Conservation (phyloP, 2,797 vertebrate genomes). For the Rhinatrema bivittatum region DNA sequence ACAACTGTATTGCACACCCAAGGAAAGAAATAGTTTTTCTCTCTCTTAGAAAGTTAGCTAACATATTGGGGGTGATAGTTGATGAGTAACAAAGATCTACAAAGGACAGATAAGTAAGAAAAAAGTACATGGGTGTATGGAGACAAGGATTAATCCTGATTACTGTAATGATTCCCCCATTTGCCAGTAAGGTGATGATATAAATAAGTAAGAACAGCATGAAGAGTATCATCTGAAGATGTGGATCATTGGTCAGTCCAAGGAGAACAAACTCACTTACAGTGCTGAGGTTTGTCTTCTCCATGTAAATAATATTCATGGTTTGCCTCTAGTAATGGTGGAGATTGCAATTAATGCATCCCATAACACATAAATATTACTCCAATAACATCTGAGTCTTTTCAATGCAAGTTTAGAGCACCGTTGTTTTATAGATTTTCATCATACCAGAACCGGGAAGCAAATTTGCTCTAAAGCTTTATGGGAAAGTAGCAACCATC, state of each 20-base stretch:
- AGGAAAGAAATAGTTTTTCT: neutral
- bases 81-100: constrained; percentile 27
- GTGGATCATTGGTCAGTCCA: constrained; percentile 18
- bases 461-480: too few relatives aligned
- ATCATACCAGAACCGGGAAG: too few relatives aligned
- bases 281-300: constrained; percentile 19
- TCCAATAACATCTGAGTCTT: too few relatives aligned
- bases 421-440: too few relatives aligned
- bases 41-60: constrained; percentile 11
- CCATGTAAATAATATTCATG: too few relatives aligned
- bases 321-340: too few relatives aligned
- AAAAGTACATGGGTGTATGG: constrained; percentile 30
- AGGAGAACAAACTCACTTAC: constrained; percentile 21
- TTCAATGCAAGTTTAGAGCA: too few relatives aligned
- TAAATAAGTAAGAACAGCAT: constrained; percentile 18
- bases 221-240: constrained; percentile 16
- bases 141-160: constrained; percentile 8
- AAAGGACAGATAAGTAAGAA: constrained; percentile 18
- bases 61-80: constrained; percentile 22
- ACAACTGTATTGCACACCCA: constrained; percentile 20
- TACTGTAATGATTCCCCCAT: constrained; percentile 15
- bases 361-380: too few relatives aligned
- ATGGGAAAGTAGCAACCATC: too few relatives aligned
- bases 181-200: constrained; percentile 21
- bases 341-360: too few relatives aligned